A percentile compares a stretch with the other conserved stretches of the same genome.
Conservation (phyloP, 2,888 invertebrate genomes). For the Leptodirus hochenwartii region DNA sequence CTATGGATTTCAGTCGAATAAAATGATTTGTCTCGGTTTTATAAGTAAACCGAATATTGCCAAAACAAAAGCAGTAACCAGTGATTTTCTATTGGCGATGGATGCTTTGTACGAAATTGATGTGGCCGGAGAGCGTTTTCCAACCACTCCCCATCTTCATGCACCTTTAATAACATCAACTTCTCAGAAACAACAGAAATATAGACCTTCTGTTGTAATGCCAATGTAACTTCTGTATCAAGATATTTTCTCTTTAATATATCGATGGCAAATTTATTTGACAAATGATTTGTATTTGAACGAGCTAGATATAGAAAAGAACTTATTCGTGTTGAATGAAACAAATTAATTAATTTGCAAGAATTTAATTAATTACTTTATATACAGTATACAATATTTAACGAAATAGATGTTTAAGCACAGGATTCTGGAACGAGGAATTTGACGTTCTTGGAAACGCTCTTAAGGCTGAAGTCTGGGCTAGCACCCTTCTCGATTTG, state of each 20-base stretch:
- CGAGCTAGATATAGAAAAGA: too few relatives aligned
- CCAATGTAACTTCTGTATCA: too few relatives aligned
- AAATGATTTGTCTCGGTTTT: slow-evolving; percentile 45
- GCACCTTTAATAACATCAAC: slow-evolving; percentile 32
- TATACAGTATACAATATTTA: too few relatives aligned
- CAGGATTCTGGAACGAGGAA: slow-evolving; percentile 10
- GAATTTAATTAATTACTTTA: too few relatives aligned
- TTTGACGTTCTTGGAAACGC: slow-evolving; percentile 10
- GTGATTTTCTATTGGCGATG: slow-evolving; percentile 38
- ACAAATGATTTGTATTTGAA: too few relatives aligned
- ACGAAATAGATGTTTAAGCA: too few relatives aligned
- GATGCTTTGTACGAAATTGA: slow-evolving; percentile 48
- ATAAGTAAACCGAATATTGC: slow-evolving; percentile 29
- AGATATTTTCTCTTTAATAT: too few relatives aligned
- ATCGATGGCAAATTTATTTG: too few relatives aligned
- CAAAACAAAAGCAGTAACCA: slow-evolving; percentile 29
- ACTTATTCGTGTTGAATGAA: too few relatives aligned
- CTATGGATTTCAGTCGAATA: slow-evolving; percentile 44
- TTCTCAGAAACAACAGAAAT: slow-evolving; percentile 23
- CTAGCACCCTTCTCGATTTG: slow-evolving; percentile 30
- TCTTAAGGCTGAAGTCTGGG: slow-evolving; percentile 30
- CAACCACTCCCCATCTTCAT: slow-evolving; percentile 38
- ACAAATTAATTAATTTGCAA: too few relatives aligned
- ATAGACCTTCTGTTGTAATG: slow-evolving; percentile 29
- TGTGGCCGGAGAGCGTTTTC: slow-evolving; percentile 44